A percentile compares a stretch with the other conserved stretches of the same genome.
Conservation (phyloP, 1,140 invertebrate species). For the Drosophila funebris region DNA sequence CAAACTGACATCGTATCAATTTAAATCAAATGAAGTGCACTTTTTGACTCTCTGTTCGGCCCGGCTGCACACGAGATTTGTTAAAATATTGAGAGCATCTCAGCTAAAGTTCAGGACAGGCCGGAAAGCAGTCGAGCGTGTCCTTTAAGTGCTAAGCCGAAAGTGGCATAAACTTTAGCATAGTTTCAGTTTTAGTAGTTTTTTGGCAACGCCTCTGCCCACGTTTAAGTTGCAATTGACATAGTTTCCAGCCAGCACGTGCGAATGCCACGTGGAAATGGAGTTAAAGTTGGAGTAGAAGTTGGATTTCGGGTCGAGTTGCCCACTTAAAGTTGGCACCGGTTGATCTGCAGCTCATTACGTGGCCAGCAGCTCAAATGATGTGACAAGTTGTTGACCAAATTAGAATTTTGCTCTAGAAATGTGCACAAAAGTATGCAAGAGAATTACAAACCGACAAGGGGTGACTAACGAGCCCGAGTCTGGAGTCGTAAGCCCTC, state of each 20-base stretch:
- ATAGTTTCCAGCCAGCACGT: conserved; percentile 68
- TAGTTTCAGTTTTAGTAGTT: conserved; percentile 38
- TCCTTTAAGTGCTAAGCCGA: conserved; percentile 60
- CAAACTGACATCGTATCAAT: conserved; percentile 74
- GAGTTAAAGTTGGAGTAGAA: neutral
- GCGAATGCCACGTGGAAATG: conserved; percentile 54
- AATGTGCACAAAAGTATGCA: conserved; percentile 44
- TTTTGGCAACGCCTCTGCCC: neutral
- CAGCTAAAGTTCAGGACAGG: conserved; percentile 28
- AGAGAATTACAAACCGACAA: neutral
- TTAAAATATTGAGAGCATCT: conserved; percentile 42
- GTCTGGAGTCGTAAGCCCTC: neutral
- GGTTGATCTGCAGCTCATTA: conserved; percentile 70
- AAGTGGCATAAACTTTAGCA: conserved; percentile 65
- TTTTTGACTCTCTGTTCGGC: conserved; percentile 43
- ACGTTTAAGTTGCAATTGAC: conserved; percentile 48
- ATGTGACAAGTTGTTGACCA: conserved; percentile 63
- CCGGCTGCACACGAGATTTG: conserved; percentile 36
- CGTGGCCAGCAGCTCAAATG: conserved; percentile 71
- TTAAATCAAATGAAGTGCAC: conserved; percentile 81
- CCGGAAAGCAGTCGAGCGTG: conserved; percentile 60
- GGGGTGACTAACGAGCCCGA: neutral
- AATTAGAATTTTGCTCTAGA: conserved; percentile 65
- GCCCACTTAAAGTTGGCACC: conserved; percentile 25
- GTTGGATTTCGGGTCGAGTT: conserved; percentile 7